These are phyloP conservation scores for Drosophila recens DNA, from an alignment of 2,888 invertebrate genomes.

Conservation along the genomic window DNA sequence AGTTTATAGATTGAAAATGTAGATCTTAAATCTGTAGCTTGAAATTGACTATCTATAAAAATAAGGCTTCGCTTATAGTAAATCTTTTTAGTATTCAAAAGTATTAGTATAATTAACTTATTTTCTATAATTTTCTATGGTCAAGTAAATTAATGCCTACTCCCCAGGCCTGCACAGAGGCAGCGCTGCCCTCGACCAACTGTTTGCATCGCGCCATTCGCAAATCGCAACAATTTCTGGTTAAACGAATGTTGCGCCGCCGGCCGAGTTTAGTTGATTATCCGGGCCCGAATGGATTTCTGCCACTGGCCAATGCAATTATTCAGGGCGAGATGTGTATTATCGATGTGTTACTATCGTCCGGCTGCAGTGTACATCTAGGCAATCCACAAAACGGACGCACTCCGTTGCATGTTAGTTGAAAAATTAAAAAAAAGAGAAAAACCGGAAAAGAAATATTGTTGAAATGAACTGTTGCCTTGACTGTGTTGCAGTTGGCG, in stretches of 20 bases:
- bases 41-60: too few relatives aligned
- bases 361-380: conserved; percentile 81
- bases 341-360: conserved; percentile 82
- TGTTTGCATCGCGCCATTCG: conserved; percentile 83
- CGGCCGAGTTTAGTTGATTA: conserved; percentile 82
- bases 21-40: too few relatives aligned
- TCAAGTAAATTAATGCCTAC: neutral
- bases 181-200: conserved; percentile 79
- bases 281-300: conserved; percentile 83
- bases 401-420: conserved; percentile 83
- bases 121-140: neutral
- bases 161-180: conserved; percentile 78
- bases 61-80: too few relatives aligned
- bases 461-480: neutral
- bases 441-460: neutral
- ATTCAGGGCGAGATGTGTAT: conserved; percentile 82
- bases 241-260: conserved; percentile 82
- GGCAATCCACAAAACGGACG: conserved; percentile 82
- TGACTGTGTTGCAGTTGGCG: conserved; percentile 71
- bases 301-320: conserved; percentile 84
- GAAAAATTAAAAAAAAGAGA: neutral
- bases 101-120: too few relatives aligned
- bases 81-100: too few relatives aligned
- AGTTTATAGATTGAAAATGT: neutral
- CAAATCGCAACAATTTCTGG: conserved; percentile 83